Base-by-base conservation (phyloP, 2,113 vertebrate species). In the Phycodurus eques region DNA sequence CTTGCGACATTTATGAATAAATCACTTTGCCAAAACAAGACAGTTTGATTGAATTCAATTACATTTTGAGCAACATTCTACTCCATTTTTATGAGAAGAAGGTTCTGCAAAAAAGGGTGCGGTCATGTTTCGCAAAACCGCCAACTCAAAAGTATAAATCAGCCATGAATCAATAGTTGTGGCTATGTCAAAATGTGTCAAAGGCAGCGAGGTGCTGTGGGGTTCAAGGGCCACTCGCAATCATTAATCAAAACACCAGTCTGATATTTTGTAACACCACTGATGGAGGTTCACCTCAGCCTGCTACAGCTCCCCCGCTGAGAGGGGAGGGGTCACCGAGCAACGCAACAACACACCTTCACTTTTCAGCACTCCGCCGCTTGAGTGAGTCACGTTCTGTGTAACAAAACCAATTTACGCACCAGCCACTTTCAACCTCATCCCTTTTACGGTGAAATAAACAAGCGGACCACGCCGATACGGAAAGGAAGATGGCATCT, bases 391-490 rank as follows among this genome's bases (percentile, higher is more conserved):
- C 74, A 67, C 59, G n/a, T 78, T 77, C 1, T 82, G 80, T 80
- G 57, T 59, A 62, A 80, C 44, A 73, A 74, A 76, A 35, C 17
- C 71, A 74, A 81, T 80, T 86, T 81, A 86, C 67, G 72, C 8
- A n/a, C 22, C 4, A 67, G 69, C 70, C 72, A 70, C 73, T 75
- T 68, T 44, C 53, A 66, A 35, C 78, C 74, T 75, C 76, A 61
- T 85, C 70, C 64, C n/a, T 70, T 78, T 73, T 83, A 51, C 35
- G 14, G 62, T 68, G 70, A 83, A 77, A 76, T 85, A 89, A 84
- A 85, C 82, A 81, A 59, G 57, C 47, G 39, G 84, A 78, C 87
- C 86, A 89, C 84, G 82, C 86, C 82, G 77, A 68, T 33, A 57
- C 7, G 42, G 71, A 44, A 44, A 72, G 27, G 80, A 46, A 70